These are phyloP conservation scores for Epinephelus cyanopodus DNA, from an alignment of 2,113 vertebrate genomes.

Conservation along the genomic window DNA sequence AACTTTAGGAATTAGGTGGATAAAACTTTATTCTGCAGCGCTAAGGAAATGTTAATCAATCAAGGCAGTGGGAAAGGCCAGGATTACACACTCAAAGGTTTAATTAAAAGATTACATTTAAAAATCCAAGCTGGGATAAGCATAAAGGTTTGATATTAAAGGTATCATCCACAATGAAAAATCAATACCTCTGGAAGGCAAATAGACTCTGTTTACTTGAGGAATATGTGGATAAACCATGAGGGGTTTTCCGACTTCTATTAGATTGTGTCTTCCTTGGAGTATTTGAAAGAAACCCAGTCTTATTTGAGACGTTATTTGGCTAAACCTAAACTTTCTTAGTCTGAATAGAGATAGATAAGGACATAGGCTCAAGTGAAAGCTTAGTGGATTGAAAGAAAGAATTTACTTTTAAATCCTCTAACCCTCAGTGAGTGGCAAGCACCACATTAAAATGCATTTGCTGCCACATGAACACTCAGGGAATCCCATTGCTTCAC, in stretches of 20 bases:
- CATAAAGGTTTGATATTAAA: constrained; percentile 19
- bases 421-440: constrained; percentile 54
- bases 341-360: constrained; percentile 49
- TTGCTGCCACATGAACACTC: constrained; percentile 64
- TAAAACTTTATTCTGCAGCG: constrained; percentile 16
- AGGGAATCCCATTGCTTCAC: constrained; percentile 64
- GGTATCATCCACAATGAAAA: neutral
- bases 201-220: constrained; percentile 16
- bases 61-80: constrained; percentile 1
- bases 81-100: constrained; percentile 5
- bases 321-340: constrained; percentile 29
- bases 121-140: constrained; percentile 6
- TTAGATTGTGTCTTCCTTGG: neutral
- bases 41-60: constrained; percentile 15
- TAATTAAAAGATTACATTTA: neutral
- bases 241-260: neutral
- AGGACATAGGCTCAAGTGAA: constrained; percentile 42
- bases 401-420: constrained; percentile 61
- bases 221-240: constrained; percentile 7
- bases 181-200: neutral
- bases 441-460: constrained; percentile 66
- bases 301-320: constrained; percentile 40
- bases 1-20: constrained; percentile 49
- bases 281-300: constrained; percentile 7
- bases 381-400: constrained; percentile 63